Conservation (phyloP, 2,797 vertebrate genomes). For the Poeciliopsis paucimaculata region DNA sequence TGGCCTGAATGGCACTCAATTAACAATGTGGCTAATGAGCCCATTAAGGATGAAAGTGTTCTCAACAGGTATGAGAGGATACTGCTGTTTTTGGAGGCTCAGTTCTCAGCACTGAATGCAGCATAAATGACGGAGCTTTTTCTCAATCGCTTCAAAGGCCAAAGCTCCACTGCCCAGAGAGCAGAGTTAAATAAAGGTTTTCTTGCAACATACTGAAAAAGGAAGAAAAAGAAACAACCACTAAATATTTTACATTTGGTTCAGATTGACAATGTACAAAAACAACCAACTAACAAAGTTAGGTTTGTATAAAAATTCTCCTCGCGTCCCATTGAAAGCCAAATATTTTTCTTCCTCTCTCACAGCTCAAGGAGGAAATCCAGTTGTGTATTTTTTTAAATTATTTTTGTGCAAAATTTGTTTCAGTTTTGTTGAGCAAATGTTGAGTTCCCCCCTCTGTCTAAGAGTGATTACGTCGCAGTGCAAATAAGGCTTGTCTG, state of each 20-base stretch:
- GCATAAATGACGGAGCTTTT: constrained; percentile 76
- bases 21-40: constrained; percentile 86
- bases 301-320: constrained; percentile 6
- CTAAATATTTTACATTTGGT: constrained; percentile 34
- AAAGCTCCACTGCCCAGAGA: constrained; percentile 76
- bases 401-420: constrained; percentile 32
- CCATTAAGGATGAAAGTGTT: constrained; percentile 86
- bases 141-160: constrained; percentile 79
- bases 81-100: constrained; percentile 80
- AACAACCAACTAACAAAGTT: background rate
- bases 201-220: constrained; percentile 41
- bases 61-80: constrained; percentile 87
- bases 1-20: constrained; percentile 84
- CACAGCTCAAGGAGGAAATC: constrained; percentile 28
- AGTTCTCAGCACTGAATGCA: constrained; percentile 77
- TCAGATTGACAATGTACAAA: background rate
- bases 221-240: background rate
- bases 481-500: constrained; percentile 67
- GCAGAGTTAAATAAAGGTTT: constrained; percentile 76
- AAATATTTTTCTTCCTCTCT: constrained; percentile 21
- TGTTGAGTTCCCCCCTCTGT: constrained; percentile 32
- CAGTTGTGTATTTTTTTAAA: constrained; percentile 28
- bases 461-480: constrained; percentile 56
- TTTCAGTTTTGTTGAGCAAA: constrained; percentile 54
- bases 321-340: constrained; percentile 13